phyloP scores from a whole-genome alignment of 2,888 invertebrate genomes.

The Allolobophora icterica region DNA sequence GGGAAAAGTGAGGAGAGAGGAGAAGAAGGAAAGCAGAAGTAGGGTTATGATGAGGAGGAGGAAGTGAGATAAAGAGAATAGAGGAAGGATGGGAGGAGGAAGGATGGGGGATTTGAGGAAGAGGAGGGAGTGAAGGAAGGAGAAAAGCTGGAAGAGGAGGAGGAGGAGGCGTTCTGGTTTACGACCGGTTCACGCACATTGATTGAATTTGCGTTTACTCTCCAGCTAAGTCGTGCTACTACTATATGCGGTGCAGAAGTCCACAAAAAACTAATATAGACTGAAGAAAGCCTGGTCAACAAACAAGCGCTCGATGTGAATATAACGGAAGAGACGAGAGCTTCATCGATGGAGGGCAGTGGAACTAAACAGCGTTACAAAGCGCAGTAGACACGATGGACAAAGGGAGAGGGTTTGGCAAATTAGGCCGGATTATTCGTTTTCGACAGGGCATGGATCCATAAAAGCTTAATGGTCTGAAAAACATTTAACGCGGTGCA shows the following conservation, averaged over 20 bases:
- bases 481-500: neutral
- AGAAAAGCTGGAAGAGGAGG: neutral
- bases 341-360: neutral
- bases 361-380: neutral
- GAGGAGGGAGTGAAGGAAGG: neutral
- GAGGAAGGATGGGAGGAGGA: neutral
- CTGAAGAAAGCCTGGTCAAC: neutral
- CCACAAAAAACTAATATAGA: neutral
- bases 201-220: neutral
- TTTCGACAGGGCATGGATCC: neutral
- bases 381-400: neutral
- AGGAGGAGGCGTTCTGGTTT: neutral
- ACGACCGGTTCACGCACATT: neutral
- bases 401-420: neutral
- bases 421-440: neutral
- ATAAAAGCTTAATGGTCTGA: neutral
- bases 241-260: neutral
- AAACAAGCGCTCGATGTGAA: neutral
- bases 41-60: neutral
- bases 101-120: too few relatives aligned
- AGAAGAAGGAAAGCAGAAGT: neutral
- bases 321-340: neutral
- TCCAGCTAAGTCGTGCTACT: neutral
- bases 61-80: neutral
- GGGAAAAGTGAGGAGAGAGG: neutral